A percentile compares a stretch with the other conserved stretches of the same genome.
These are phyloP conservation scores for Diarsia rubi DNA, from an alignment of 2,888 invertebrate species.

Conservation along the genomic window DNA sequence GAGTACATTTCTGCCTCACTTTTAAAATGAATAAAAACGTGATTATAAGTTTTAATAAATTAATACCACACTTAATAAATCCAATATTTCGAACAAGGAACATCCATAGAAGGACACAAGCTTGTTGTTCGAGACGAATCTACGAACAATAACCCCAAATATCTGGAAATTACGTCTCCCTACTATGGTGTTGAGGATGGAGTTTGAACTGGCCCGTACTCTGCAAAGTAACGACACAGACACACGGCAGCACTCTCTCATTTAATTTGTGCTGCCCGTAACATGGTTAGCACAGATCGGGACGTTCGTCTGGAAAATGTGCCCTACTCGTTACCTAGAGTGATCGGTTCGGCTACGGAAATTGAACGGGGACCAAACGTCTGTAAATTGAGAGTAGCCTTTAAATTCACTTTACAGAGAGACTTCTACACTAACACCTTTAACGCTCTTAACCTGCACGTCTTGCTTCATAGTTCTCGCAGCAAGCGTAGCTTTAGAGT, in stretches of 20 bases:
- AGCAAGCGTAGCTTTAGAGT: too few species aligned
- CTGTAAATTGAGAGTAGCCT: not conserved
- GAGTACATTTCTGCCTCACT: not conserved
- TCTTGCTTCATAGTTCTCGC: too few species aligned
- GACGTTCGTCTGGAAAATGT: not conserved
- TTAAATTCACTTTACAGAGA: not conserved
- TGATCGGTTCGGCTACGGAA: not conserved
- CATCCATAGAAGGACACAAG: too few species aligned
- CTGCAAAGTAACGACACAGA: too few species aligned
- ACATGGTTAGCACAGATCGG: not conserved
- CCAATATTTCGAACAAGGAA: too few species aligned
- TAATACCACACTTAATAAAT: not conserved
- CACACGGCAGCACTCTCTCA: not conserved
- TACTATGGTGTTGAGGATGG: too few species aligned
- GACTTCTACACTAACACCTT: not conserved
- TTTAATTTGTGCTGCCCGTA: constrained; percentile 12
- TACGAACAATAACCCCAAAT: too few species aligned
- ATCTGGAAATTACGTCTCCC: too few species aligned
- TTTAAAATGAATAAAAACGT: not conserved
- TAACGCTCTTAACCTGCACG: too few species aligned
- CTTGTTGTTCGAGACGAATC: too few species aligned
- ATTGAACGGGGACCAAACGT: constrained; percentile 3
- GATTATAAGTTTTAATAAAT: not conserved
- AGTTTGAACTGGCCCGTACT: too few species aligned
- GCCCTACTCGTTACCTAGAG: not conserved